Conservation (phyloP, 2,797 vertebrate species). For the Melanotaenia pygmaea region DNA sequence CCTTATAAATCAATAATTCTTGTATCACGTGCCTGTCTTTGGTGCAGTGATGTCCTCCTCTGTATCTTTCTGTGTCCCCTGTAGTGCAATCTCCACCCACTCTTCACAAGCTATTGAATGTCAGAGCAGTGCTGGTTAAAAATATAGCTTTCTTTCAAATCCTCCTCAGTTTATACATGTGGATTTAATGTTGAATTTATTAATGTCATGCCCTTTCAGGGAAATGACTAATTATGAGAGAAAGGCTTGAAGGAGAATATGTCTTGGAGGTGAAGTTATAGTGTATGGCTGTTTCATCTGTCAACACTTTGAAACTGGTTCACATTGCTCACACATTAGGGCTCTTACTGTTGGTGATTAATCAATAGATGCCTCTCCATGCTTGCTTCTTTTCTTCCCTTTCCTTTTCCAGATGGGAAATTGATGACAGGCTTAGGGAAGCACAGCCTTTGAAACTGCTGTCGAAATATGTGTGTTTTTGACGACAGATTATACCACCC, state of each 20-base stretch:
- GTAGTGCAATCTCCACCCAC: slow-evolving; percentile 47
- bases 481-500: slow-evolving; percentile 45
- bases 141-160: slow-evolving; percentile 79
- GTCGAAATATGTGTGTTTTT: slow-evolving; percentile 62
- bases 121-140: slow-evolving; percentile 73
- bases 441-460: slow-evolving; percentile 63
- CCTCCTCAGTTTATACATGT: slow-evolving; percentile 75
- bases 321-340: slow-evolving; percentile 55
- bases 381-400: slow-evolving; percentile 46
- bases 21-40: slow-evolving; percentile 60
- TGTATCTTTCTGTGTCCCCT: slow-evolving; percentile 66
- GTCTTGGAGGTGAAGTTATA: slow-evolving; percentile 66
- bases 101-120: slow-evolving; percentile 75
- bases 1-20: slow-evolving; percentile 82
- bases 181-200: slow-evolving; percentile 82
- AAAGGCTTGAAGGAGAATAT: slow-evolving; percentile 76
- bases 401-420: slow-evolving; percentile 56
- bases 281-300: slow-evolving; percentile 68
- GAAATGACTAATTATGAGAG: slow-evolving; percentile 78
- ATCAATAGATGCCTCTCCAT: slow-evolving; percentile 67
- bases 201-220: slow-evolving; percentile 83
- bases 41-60: slow-evolving; percentile 64
- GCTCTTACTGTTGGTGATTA: slow-evolving; percentile 62
- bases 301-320: slow-evolving; percentile 73
- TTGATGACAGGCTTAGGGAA: slow-evolving; percentile 61